phyloP scores from a whole-genome alignment of 2,888 invertebrate genomes.

The Lamellibrachia columna region DNA sequence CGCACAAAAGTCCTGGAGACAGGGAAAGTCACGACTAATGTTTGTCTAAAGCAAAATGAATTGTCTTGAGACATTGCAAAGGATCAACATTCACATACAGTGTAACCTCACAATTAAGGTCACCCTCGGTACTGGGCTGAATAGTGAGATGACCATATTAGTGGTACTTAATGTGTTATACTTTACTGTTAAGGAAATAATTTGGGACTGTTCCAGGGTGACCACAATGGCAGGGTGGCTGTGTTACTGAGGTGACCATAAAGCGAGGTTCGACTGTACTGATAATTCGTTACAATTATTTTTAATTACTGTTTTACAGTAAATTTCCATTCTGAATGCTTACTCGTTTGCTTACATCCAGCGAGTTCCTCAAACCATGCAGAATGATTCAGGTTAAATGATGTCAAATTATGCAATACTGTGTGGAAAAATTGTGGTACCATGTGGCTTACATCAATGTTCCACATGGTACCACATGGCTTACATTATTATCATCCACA shows the following conservation, averaged over 20 bases:
- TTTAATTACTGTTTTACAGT: neutral
- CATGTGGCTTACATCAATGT: neutral
- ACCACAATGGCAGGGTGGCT: no score
- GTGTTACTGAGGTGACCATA: no score
- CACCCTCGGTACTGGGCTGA: no score
- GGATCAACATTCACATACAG: no score
- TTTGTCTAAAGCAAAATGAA: neutral
- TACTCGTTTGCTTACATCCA: slow-evolving; percentile 17
- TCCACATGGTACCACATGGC: neutral
- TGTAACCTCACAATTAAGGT: no score
- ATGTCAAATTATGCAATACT: neutral
- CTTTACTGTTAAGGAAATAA: no score
- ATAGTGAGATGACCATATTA: no score
- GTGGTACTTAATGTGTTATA: no score
- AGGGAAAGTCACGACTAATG: neutral
- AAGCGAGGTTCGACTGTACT: no score
- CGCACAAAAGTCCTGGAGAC: slow-evolving; percentile 59
- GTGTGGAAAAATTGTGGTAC: neutral
- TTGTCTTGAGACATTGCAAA: neutral
- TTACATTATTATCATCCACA: neutral
- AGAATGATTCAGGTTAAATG: neutral
- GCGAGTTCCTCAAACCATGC: neutral
- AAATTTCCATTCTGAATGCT: neutral
- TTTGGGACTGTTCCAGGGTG: no score
- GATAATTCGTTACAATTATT: neutral